Percentiles rank a stretch among this genome's conserved stretches.
phyloP scores from a whole-genome alignment of 2,888 invertebrate genomes.

The Clivina fossor region DNA sequence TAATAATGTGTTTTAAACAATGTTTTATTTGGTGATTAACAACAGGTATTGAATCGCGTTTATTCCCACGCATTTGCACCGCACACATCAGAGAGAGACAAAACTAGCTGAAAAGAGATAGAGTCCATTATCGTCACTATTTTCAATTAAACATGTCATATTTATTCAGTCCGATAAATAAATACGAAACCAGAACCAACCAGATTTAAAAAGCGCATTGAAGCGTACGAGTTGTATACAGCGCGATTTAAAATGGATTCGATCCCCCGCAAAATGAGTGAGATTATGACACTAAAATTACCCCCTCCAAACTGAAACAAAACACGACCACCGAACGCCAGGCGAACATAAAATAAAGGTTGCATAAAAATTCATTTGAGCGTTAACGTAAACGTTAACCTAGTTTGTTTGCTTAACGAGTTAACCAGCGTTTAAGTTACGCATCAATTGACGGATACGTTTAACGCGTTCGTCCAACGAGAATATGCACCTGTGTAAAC shows the following conservation, averaged over 20 bases:
- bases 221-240: constrained; percentile 22
- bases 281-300: constrained; percentile 8
- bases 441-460: constrained; percentile 21
- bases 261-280: not conserved
- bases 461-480: constrained; percentile 4
- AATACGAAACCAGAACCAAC: too few species aligned
- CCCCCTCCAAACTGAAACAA: constrained; percentile 4
- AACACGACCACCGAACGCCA: not conserved
- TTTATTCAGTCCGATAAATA: constrained; percentile 32
- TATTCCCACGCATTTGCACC: too few species aligned
- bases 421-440: too few species aligned
- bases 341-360: constrained; percentile 23
- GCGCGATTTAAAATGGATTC: constrained; percentile 3
- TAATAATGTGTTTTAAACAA: not conserved
- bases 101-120: too few species aligned
- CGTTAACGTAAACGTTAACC: constrained; percentile 13
- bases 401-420: constrained; percentile 26
- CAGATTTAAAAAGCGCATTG: constrained; percentile 32
- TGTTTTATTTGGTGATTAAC: too few species aligned
- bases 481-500: constrained; percentile 27
- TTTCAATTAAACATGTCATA: constrained; percentile 32
- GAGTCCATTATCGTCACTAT: constrained; percentile 28
- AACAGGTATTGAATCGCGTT: too few species aligned
- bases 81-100: too few species aligned
- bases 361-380: constrained; percentile 26